phyloP scores from a whole-genome alignment of 2,113 vertebrate genomes.

The Triplophysa tibetana region DNA sequence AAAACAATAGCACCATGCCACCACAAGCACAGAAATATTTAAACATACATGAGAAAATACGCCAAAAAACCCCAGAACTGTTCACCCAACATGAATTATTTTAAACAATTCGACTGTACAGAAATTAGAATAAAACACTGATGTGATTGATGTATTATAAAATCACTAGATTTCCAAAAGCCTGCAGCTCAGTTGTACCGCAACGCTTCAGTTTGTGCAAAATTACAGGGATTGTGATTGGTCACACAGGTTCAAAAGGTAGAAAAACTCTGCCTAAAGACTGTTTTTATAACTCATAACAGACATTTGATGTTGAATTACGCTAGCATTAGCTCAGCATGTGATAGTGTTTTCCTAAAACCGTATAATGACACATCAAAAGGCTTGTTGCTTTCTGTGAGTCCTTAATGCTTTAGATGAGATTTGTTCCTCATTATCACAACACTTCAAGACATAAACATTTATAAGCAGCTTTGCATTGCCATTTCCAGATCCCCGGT shows the following conservation, averaged over 20 bases:
- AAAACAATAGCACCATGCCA: background rate
- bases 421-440: background rate
- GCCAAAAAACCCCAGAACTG: background rate
- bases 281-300: background rate
- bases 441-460: conserved; percentile 5
- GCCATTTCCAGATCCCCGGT: background rate
- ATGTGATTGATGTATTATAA: background rate
- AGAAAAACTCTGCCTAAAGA: background rate
- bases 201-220: conserved; percentile 10
- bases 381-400: background rate
- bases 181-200: background rate
- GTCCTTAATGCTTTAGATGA: background rate
- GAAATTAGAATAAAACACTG: background rate
- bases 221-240: background rate
- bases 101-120: background rate
- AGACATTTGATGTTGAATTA: background rate
- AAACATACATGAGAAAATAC: background rate
- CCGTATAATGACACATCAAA: background rate
- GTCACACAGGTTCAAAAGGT: background rate
- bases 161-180: background rate
- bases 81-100: background rate
- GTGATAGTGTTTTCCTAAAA: background rate
- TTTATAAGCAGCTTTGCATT: background rate
- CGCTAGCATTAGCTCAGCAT: background rate
- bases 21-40: background rate